Percentiles rank a stretch among this genome's conserved stretches.
These are phyloP conservation scores for Cettia cetti DNA, from an alignment of 2,113 vertebrate genomes.

Conservation along the genomic window DNA sequence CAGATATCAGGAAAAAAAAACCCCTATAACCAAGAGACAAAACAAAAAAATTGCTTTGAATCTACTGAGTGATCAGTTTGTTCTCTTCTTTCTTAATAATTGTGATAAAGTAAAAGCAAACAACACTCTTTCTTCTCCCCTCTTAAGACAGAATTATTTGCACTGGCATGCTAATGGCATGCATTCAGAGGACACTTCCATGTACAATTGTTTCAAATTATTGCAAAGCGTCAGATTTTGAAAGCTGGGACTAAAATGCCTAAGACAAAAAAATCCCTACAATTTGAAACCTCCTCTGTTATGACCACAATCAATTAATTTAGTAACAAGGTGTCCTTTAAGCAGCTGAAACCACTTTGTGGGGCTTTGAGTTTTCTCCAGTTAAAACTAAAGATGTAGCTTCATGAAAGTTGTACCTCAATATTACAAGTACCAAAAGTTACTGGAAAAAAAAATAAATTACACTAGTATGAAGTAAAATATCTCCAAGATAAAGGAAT, in stretches of 20 bases:
- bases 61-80: not conserved
- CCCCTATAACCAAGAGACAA: fast-evolving
- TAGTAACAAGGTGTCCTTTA: not conserved
- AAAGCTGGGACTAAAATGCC: not conserved
- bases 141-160: not conserved
- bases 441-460: not conserved
- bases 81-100: not conserved
- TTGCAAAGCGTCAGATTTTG: not conserved
- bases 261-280: not conserved
- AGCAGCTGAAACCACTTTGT: not conserved
- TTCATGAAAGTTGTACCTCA: not conserved
- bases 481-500: not conserved
- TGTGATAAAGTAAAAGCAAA: not conserved
- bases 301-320: not conserved
- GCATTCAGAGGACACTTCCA: not conserved
- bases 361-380: not conserved
- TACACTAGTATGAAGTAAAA: not conserved
- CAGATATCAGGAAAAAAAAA: not conserved
- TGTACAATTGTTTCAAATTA: not conserved
- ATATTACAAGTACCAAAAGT: not conserved
- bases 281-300: not conserved
- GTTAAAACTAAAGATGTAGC: not conserved
- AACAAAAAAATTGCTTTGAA: not conserved
- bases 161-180: not conserved
- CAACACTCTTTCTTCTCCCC: not conserved